Evolutionary conservation across 2,888 invertebrate genomes (phyloP).

Genomic region (Bellardia bayeri): DNA sequence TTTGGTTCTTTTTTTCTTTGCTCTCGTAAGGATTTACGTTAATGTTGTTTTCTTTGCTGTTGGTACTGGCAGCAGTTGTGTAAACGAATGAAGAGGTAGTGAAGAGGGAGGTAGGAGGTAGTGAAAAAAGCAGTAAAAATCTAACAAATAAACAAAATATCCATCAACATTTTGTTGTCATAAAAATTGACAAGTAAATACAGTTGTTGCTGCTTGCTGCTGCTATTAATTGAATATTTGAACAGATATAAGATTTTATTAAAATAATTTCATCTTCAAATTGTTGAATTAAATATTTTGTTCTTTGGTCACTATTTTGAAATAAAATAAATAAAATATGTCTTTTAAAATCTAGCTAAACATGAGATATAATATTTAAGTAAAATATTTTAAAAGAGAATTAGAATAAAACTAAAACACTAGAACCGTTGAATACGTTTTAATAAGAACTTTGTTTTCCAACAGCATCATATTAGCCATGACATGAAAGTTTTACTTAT

Average conservation of each 20-base stretch:
- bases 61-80: conserved; percentile 10
- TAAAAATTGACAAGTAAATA: conserved; percentile 40
- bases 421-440: too few relatives aligned
- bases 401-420: too few relatives aligned
- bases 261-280: neutral
- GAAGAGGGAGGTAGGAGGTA: neutral
- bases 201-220: conserved; percentile 3
- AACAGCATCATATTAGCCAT: too few relatives aligned
- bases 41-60: conserved; percentile 44
- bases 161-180: conserved; percentile 25
- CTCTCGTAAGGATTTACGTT: conserved; percentile 52
- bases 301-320: too few relatives aligned
- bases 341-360: too few relatives aligned
- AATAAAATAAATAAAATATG: too few relatives aligned
- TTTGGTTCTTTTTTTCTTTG: conserved; percentile 6
- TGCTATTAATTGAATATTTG: conserved; percentile 23
- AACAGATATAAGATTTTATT: neutral
- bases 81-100: neutral
- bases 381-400: too few relatives aligned
- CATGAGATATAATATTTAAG: too few relatives aligned
- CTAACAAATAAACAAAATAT: conserved; percentile 3
- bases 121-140: conserved; percentile 5
- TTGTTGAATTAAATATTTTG: too few relatives aligned
- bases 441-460: too few relatives aligned
- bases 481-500: too few relatives aligned